phyloP scores from a whole-genome alignment of 2,797 vertebrate species.

The Typhlichthys subterraneus region DNA sequence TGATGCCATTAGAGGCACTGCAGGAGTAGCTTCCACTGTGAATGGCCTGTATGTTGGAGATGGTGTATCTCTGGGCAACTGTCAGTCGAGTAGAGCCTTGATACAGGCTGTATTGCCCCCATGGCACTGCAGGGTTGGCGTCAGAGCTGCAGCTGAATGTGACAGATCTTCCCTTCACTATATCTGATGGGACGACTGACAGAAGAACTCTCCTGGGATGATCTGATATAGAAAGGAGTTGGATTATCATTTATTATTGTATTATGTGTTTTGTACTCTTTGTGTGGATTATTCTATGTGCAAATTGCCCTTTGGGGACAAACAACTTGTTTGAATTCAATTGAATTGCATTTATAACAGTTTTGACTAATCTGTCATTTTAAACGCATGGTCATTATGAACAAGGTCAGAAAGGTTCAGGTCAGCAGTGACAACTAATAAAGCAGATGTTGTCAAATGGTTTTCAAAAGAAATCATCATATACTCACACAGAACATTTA shows the following conservation, averaged over 20 bases:
- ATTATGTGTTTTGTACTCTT: too few species aligned
- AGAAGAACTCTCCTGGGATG: conserved; percentile 44
- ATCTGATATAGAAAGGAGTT: conserved; percentile 28
- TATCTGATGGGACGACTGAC: conserved; percentile 32
- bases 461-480: neutral
- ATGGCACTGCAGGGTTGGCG: conserved; percentile 50
- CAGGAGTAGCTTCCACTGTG: conserved; percentile 62
- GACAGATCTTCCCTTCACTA: conserved; percentile 26
- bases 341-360: too few species aligned
- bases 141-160: conserved; percentile 56
- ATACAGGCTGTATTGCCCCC: conserved; percentile 40
- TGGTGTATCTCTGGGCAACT: conserved; percentile 31
- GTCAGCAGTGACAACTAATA: too few species aligned
- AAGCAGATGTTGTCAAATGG: too few species aligned
- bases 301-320: too few species aligned
- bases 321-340: too few species aligned
- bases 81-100: conserved; percentile 25
- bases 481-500: conserved; percentile 58
- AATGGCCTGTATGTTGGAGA: conserved; percentile 44
- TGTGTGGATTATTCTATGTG: too few species aligned
- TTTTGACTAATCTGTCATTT: too few species aligned
- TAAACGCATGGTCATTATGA: too few species aligned
- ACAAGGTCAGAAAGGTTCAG: too few species aligned
- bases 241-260: too few species aligned
- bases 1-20: conserved; percentile 50